A percentile compares a stretch with the other conserved stretches of the same genome.
phyloP scores from a whole-genome alignment of 2,113 vertebrate species.

The Bubo bubo region DNA sequence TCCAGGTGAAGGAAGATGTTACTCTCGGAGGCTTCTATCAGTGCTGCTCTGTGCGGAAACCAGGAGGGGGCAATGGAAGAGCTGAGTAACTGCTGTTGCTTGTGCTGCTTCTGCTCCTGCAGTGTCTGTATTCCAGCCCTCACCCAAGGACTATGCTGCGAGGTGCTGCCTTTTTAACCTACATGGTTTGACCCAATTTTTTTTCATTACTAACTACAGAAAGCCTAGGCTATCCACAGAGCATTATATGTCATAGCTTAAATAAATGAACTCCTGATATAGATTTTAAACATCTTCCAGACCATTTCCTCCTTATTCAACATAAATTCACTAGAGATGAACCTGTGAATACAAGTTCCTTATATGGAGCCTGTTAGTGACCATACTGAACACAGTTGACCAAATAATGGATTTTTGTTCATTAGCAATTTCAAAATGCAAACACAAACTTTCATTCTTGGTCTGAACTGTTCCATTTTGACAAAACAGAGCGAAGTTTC shows the following conservation, averaged over 20 bases:
- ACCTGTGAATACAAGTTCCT: background rate
- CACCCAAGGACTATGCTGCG: background rate
- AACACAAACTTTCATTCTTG: background rate
- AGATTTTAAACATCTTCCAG: background rate
- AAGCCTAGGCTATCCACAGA: background rate
- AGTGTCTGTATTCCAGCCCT: background rate
- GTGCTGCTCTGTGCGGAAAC: background rate
- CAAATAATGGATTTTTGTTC: background rate
- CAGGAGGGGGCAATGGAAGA: conserved; percentile 48
- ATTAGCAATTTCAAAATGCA: background rate
- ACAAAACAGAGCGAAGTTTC: background rate
- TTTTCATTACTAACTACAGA: background rate
- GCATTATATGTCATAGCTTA: background rate
- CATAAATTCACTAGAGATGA: background rate
- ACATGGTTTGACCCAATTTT: background rate
- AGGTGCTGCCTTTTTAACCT: background rate
- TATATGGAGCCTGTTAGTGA: background rate
- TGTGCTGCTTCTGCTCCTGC: background rate
- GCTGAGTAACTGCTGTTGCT: background rate
- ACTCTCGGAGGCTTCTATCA: background rate
- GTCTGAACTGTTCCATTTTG: background rate
- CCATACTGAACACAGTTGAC: background rate
- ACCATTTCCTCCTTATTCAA: background rate
- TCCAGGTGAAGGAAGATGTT: background rate
- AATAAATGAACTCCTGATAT: background rate